Base-by-base conservation (phyloP, 2,797 vertebrate genomes). In the Darevskia nairensis region DNA sequence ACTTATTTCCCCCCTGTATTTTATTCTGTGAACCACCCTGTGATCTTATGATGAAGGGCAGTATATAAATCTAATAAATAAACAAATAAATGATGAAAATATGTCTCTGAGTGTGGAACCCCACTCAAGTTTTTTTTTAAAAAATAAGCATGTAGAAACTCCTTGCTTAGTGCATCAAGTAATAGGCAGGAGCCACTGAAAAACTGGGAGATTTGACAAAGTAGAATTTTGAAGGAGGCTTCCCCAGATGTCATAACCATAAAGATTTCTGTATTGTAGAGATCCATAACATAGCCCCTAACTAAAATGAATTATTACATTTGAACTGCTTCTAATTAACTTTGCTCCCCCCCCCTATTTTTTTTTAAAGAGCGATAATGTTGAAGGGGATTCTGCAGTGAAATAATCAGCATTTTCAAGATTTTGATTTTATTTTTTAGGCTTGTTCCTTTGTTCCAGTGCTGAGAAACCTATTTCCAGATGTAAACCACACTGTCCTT, bases 391-490 rank as follows among this genome's bases (percentile, higher is more conserved):
- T 80, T 86, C 93, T 94, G 93, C 88, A 88, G 92, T 94, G 94
- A 95, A 83, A 92, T 85, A 91, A 89, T 83, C 91, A 93, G 89
- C 90, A 85, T 85, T 19, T 86, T 89, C 50, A 32, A 90, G 90
- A 94, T 50, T 50, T 50, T 13, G 46, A 50, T 50, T 50, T 50
- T 50, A 3, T 50, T 50, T 50, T 46, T 10, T 3, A 55, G 13
- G 13, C 50, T 55, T 10, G 35, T 10, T 84, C 93, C 92, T 95
- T 96, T 96, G 94, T 95, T 95, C 94, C 92, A 85, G 86, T 86
- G 82, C 93, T 95, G 94, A 88, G 94, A 94, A 95, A 95, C 94
- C 81, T 25, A 88, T 91, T 95, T 96, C 95, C 95, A 95, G 94
- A 95, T 95, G 95, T 94, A 91, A 90, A 80, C 89, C 87, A 88